Evolutionary conservation across 2,888 invertebrate species (phyloP).

Genomic region (Pammene fasciana): DNA sequence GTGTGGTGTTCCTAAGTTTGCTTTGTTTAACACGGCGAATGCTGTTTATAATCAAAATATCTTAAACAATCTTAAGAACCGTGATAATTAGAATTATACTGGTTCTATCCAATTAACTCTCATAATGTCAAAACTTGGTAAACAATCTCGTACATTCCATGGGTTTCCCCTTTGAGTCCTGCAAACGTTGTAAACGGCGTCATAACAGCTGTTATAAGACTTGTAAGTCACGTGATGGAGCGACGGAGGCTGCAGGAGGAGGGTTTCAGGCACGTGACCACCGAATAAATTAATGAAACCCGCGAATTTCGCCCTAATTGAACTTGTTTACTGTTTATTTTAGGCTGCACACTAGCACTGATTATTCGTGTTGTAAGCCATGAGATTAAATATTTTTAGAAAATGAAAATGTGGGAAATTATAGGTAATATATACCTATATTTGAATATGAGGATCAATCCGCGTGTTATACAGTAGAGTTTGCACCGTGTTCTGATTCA

Average conservation of each 20-base stretch:
- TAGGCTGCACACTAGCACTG: background rate
- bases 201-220: background rate
- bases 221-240: conserved; percentile 5
- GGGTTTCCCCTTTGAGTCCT: background rate
- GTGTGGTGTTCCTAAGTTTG: background rate
- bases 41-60: background rate
- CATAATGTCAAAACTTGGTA: background rate
- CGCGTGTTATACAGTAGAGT: no score
- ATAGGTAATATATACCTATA: no score
- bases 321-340: conserved; percentile 3
- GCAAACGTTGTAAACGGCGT: background rate
- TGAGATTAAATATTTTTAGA: no score
- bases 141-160: background rate
- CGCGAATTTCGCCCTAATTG: background rate
- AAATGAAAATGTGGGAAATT: no score
- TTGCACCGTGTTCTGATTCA: no score
- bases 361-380: no score
- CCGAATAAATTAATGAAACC: conserved; percentile 28
- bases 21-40: background rate
- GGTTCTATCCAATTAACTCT: no score
- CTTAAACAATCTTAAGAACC: background rate
- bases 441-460: no score
- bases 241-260: conserved; percentile 2
- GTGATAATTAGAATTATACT: background rate
- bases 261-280: conserved; percentile 11